phyloP scores from a whole-genome alignment of 2,797 vertebrate genomes.

The Ctenopoma multispine region DNA sequence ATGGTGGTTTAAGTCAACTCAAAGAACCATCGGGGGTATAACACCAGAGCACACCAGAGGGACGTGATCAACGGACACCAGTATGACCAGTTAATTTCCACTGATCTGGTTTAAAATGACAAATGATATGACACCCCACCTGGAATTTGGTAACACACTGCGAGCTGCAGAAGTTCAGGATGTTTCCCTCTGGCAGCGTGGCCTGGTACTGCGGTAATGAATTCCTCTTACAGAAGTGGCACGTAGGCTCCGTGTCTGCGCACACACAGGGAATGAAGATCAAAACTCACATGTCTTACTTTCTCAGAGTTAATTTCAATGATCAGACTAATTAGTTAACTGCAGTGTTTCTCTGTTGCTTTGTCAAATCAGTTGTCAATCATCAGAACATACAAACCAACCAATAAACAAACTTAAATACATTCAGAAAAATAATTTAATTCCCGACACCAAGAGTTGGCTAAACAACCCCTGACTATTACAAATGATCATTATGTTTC shows the following conservation, averaged over 20 bases:
- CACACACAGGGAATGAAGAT: constrained; percentile 29
- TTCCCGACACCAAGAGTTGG: neutral
- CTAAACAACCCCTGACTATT: neutral
- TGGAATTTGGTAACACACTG: constrained; percentile 98
- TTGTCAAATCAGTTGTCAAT: neutral
- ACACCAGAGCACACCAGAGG: neutral
- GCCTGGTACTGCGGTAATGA: constrained; percentile 98
- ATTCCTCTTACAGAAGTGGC: constrained; percentile 98
- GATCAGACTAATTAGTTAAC: constrained; percentile 7
- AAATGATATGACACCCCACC: constrained; percentile 75
- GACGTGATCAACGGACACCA: neutral
- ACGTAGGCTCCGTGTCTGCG: constrained; percentile 92
- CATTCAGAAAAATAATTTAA: neutral
- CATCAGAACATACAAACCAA: neutral
- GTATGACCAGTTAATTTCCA: neutral
- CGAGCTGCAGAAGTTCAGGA: constrained; percentile 98
- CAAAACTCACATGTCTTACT: neutral
- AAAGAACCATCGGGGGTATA: neutral
- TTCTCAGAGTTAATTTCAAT: too few species aligned
- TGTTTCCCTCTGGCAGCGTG: constrained; percentile 95
- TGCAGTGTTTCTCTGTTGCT: constrained; percentile 9
- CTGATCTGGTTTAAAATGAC: neutral
- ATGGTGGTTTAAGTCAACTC: neutral
- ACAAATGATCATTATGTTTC: neutral
- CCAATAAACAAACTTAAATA: neutral